Evolutionary conservation across 2,888 invertebrate species (phyloP), one percentile per base, ranked within the genome.

Genomic region (Sacculina carcini): DNA sequence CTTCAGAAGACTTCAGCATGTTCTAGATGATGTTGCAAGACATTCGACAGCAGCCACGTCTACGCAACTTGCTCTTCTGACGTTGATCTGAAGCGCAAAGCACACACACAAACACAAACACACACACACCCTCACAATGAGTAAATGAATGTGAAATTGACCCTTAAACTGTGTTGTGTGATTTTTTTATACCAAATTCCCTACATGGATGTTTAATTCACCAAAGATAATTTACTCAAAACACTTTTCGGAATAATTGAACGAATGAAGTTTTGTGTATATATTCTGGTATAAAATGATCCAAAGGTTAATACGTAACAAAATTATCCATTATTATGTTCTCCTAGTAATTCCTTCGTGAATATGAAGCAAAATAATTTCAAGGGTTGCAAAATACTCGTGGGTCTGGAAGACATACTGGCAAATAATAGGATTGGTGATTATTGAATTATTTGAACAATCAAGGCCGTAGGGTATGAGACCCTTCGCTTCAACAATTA

Each of bases 41-140:
- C 62, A 84, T 77, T 63, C 84, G 83, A 75, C 86, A 87, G 76
- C 86, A 86, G 77, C 83, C 83, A 73, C 83, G 85, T 63, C 84
- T 83, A 60, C 85, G 84, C 59, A 84, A 84, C 79, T 87, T 87
- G 73, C 85, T 85, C 71, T 86, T 86, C 72, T 85, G 85, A 72
- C 85, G 77, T 75, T 86, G 85, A 78, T 86, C 86, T 87, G 75
- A 4, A 61, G 78, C 74, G 63, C 63, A 59, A 62, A 60, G 62
- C 36, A 19, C 36, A 3, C 3, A 23, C 39, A 2, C 10, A n/a
- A n/a, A n/a, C n/a, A n/a, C n/a, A n/a, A n/a, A n/a, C n/a, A n/a
- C n/a, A n/a, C n/a, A n/a, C 2, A 3, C 40, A 24, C 24, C 16
- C n/a, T 4, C 34, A n/a, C 14, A 34, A 12, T 4, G 14, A 5